phyloP scores from a whole-genome alignment of 2,888 invertebrate species.

The Callyntrura guangdongensis region DNA sequence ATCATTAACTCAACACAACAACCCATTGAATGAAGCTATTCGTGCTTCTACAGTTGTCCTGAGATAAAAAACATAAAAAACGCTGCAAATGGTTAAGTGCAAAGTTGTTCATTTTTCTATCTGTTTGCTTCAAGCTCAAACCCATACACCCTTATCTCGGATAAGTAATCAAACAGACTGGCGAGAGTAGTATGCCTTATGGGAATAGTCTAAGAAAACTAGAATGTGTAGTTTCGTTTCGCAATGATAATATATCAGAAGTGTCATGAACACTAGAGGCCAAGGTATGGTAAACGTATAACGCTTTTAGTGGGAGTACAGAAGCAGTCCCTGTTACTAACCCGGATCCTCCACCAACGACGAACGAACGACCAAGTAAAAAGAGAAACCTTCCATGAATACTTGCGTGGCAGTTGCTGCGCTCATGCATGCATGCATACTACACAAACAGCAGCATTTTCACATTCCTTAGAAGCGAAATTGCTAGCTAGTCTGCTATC shows the following conservation, averaged over 20 bases:
- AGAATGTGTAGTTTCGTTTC: background rate
- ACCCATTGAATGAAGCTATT: too few relatives aligned
- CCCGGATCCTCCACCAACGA: background rate
- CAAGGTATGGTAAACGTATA: conserved; percentile 1
- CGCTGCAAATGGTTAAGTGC: too few relatives aligned
- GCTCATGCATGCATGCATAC: background rate
- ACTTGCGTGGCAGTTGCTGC: conserved; percentile 35
- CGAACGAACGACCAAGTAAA: background rate
- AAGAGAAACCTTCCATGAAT: conserved; percentile 56
- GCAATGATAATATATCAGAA: conserved; percentile 10
- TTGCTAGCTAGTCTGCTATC: background rate
- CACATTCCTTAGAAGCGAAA: conserved; percentile 49
- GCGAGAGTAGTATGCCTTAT: conserved; percentile 6
- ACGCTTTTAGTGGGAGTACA: background rate
- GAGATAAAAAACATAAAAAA: too few relatives aligned
- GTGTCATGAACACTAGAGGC: conserved; percentile 36
- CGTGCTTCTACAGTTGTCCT: too few relatives aligned
- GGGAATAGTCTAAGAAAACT: conserved; percentile 61
- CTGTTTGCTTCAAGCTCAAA: too few relatives aligned
- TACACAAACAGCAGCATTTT: conserved; percentile 39
- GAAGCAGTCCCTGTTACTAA: background rate
- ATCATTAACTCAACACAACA: too few relatives aligned
- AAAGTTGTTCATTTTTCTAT: too few relatives aligned
- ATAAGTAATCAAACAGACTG: conserved; percentile 44
- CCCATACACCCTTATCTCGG: background rate